phyloP scores from a whole-genome alignment of 2,797 vertebrate genomes.

The Spondyliosoma cantharus region DNA sequence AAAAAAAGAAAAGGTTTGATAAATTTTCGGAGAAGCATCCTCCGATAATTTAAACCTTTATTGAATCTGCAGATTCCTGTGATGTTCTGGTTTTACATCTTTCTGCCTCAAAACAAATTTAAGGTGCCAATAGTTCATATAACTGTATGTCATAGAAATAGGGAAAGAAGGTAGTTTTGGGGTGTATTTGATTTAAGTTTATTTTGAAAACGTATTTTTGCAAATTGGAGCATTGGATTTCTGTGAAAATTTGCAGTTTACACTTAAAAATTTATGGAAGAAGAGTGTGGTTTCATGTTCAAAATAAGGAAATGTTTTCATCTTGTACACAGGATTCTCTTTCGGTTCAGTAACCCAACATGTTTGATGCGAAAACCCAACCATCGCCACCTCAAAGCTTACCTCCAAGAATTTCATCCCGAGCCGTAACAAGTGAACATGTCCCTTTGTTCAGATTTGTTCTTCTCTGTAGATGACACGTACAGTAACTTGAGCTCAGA shows the following conservation, averaged over 20 bases:
- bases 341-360: background rate
- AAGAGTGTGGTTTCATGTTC: background rate
- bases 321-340: too few relatives aligned
- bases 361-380: background rate
- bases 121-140: background rate
- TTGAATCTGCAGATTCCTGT: background rate
- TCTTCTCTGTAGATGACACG: conserved; percentile 14
- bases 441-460: conserved; percentile 23
- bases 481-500: conserved; percentile 43
- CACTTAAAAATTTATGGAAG: background rate
- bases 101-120: background rate
- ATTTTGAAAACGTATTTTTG: background rate
- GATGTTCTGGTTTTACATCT: background rate
- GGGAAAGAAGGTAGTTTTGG: too few relatives aligned
- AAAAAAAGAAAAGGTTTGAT: background rate
- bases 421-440: background rate
- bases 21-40: background rate
- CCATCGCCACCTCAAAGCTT: too few relatives aligned
- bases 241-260: background rate
- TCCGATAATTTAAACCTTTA: background rate
- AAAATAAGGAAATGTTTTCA: background rate
- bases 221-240: background rate
- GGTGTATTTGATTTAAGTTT: too few relatives aligned
- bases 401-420: background rate
- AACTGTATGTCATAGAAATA: background rate